Evolutionary conservation across 2,888 invertebrate species (phyloP), one percentile per base, ranked within the genome.

Genomic region (Nemurella pictetii): DNA sequence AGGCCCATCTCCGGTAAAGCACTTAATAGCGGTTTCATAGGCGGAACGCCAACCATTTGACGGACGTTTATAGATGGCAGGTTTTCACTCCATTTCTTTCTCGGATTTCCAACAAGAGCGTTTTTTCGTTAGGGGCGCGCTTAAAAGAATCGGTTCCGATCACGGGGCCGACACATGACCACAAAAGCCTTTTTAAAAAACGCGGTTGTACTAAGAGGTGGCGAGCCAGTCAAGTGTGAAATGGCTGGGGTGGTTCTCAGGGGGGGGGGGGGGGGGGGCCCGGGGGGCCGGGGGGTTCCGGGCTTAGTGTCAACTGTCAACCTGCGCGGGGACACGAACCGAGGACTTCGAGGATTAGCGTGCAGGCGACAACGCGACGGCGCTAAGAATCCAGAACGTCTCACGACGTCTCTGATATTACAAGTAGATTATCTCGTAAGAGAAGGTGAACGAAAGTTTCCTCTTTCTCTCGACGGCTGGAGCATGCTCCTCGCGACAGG

Each of bases 181-280:
- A 82, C 82, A 82, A 82, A 82, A 82, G 82, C 82, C 55, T 82
- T 82, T 82, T 81, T 75, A 26, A 72, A 72, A 82, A 82, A 82
- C 27, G 82, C 82, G 28, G 55, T 72, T 72, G 55, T 82, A 4
- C 26, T 82, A 55, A 55, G 72, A 72, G 82, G 72, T 72, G 82
- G 55, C 82, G 73, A 82, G 82, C 72, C 55, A 82, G 82, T 82
- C 55, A 82, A 72, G 82, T 82, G 82, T 82, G 82, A 82, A 82
- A 82, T 82, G 82, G 82, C 20, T 28, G 73, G 81, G 81, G 81
- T 35, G 81, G n/a, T n/a, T n/a, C n/a, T n/a, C n/a, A n/a, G n/a
- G 82, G 55, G 72, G n/a, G 72, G 55, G 55, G 27, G 36, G 82
- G 82, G 82, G 28, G 82, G 26, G 55, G 25, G 72, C 2, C 5